phyloP scores from a whole-genome alignment of 2,797 vertebrate species.

The Scyliorhinus canicula region DNA sequence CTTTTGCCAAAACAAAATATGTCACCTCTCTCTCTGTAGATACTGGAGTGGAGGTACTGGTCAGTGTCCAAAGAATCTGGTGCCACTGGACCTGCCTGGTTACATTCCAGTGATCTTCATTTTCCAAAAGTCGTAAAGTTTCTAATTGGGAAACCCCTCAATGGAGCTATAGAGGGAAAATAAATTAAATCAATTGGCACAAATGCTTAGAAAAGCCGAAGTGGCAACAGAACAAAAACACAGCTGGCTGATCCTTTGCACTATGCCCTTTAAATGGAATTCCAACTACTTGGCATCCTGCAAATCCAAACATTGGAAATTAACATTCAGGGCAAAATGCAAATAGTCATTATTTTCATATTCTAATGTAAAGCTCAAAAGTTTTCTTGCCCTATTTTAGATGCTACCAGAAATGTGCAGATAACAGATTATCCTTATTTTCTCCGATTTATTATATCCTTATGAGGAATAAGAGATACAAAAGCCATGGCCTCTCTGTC shows the following conservation, averaged over 20 bases:
- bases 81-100: neutral
- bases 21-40: neutral
- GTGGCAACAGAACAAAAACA: neutral
- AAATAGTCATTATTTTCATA: neutral
- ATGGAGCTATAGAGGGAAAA: neutral
- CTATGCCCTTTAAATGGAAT: neutral
- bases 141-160: neutral
- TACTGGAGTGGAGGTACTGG: neutral
- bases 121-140: neutral
- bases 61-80: neutral
- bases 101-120: neutral
- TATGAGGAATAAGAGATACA: neutral
- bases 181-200: neutral
- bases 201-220: neutral
- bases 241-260: neutral
- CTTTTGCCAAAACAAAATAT: neutral
- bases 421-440: neutral
- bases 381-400: neutral
- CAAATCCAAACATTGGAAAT: constrained; percentile 1
- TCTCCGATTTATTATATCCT: neutral
- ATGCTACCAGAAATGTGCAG: neutral
- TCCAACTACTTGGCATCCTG: neutral
- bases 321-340: neutral
- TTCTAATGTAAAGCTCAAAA: neutral
- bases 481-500: neutral